Conservation (phyloP, 2,888 invertebrate genomes). For the Hedya salicella region DNA sequence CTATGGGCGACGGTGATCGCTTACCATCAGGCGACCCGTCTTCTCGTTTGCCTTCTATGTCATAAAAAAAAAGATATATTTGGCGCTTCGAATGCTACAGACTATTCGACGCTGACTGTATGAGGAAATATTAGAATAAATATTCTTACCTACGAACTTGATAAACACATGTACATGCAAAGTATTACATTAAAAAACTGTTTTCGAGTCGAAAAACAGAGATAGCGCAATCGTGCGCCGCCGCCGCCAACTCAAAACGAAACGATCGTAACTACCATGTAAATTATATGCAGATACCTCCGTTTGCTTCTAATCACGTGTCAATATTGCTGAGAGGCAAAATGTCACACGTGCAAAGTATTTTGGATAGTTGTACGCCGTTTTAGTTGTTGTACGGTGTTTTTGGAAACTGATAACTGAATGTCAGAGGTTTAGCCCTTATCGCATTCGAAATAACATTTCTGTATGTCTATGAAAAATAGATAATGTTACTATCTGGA, state of each 20-base stretch:
- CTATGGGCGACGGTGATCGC: no score
- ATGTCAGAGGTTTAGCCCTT: slow-evolving; percentile 35
- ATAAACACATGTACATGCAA: slow-evolving; percentile 2
- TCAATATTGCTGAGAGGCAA: not conserved
- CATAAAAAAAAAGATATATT: no score
- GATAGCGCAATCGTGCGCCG: slow-evolving; percentile 13
- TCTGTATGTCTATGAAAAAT: slow-evolving; percentile 22
- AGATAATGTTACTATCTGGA: slow-evolving; percentile 14
- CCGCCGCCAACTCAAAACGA: not conserved
- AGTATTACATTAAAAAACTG: slow-evolving; percentile 20
- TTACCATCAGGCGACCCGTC: no score
- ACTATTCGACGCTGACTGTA: no score
- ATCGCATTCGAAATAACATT: slow-evolving; percentile 28
- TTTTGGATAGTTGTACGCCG: not conserved
- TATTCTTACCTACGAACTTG: not conserved
- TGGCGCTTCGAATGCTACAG: no score
- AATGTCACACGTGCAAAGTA: not conserved
- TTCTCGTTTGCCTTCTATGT: no score
- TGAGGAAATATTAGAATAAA: not conserved
- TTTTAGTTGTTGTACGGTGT: not conserved
- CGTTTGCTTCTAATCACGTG: not conserved
- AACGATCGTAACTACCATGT: not conserved
- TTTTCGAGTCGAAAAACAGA: slow-evolving; percentile 31
- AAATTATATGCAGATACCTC: slow-evolving; percentile 1
- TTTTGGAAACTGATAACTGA: slow-evolving; percentile 36